phyloP scores from a whole-genome alignment of 2,888 invertebrate species.

The Harpalus rubripes region DNA sequence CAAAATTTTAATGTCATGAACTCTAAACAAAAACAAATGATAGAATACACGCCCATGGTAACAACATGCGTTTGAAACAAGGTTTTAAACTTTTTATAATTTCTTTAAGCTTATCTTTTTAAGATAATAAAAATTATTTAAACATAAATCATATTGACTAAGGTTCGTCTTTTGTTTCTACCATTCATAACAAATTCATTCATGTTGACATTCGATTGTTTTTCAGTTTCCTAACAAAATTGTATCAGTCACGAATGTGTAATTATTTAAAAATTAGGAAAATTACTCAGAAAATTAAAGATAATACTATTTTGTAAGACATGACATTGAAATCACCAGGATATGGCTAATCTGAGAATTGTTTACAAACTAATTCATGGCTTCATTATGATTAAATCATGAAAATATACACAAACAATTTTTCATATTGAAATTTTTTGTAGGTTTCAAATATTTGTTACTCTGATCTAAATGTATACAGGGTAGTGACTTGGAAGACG shows the following conservation, averaged over 20 bases:
- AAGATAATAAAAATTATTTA: neutral
- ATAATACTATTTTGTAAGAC: slow-evolving; percentile 10
- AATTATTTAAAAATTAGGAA: slow-evolving; percentile 37
- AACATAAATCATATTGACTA: neutral
- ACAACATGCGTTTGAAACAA: neutral
- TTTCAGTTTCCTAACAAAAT: neutral
- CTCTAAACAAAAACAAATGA: slow-evolving; percentile 11
- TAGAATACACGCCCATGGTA: slow-evolving; percentile 18
- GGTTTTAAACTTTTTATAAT: too few species aligned
- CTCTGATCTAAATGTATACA: neutral
- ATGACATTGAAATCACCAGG: slow-evolving; percentile 12
- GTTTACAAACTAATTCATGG: neutral
- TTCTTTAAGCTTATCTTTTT: too few species aligned
- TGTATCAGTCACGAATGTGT: slow-evolving; percentile 26
- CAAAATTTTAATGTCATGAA: slow-evolving; percentile 30
- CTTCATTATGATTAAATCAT: neutral
- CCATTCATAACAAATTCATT: slow-evolving; percentile 12
- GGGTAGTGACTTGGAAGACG: too few species aligned
- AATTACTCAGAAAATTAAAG: too few species aligned
- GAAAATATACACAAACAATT: neutral
- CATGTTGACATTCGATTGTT: neutral
- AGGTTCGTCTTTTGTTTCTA: neutral
- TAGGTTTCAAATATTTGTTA: neutral
- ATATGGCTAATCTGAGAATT: neutral
- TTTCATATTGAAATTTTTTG: neutral